Evolutionary conservation across 2,797 vertebrate genomes (phyloP).

Genomic region (Melopsittacus undulatus): DNA sequence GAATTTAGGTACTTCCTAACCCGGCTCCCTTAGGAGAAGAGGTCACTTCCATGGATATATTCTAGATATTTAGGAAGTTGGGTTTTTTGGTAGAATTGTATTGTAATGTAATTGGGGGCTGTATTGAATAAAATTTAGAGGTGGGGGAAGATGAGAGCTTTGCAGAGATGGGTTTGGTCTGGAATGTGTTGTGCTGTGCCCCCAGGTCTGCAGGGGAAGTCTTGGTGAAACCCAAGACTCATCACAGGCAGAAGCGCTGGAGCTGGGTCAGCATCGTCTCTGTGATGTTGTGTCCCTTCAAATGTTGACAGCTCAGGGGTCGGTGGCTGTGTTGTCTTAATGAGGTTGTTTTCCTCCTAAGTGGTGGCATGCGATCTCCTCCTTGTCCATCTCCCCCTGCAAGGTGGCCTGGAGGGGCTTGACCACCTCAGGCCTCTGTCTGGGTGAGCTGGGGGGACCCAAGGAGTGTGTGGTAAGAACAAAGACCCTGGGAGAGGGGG

Average conservation of each 20-base stretch:
- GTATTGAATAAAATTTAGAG: background rate
- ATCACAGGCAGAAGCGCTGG: background rate
- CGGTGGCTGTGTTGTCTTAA: background rate
- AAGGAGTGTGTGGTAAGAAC: background rate
- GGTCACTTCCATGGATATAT: rapidly evolving
- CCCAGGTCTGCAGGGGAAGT: background rate
- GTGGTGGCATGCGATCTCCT: background rate
- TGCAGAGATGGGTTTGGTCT: background rate
- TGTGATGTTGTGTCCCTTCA: background rate
- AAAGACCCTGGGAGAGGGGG: background rate
- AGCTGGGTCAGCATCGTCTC: background rate
- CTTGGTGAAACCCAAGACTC: background rate
- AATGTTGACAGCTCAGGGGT: background rate
- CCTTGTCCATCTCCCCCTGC: rapidly evolving
- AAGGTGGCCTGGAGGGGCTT: rapidly evolving
- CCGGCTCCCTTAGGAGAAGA: background rate
- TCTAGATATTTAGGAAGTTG: background rate
- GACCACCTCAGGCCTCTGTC: rapidly evolving
- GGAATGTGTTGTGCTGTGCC: background rate
- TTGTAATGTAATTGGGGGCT: background rate
- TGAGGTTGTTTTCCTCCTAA: background rate
- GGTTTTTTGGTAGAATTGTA: background rate
- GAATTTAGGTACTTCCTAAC: background rate
- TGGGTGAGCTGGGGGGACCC: no score
- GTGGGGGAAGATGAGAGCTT: background rate